Base-by-base conservation (phyloP, 2,888 invertebrate genomes). In the Eupithecia exiguata region DNA sequence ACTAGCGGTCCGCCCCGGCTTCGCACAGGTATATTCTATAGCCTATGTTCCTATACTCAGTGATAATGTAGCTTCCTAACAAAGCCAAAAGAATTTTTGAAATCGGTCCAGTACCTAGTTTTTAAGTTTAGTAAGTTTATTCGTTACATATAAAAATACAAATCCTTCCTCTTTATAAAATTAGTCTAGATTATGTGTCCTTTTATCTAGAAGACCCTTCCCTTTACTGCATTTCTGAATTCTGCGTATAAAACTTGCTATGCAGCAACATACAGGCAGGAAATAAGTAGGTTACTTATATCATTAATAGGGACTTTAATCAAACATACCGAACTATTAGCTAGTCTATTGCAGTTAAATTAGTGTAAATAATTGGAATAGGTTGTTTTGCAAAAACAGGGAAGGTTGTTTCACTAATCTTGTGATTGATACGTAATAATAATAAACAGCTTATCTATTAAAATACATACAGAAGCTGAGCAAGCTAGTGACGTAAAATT, bases 401-500 rank as follows among this genome's bases (percentile, higher is more conserved):
- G 35, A 70, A 66, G 66, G 12, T 36, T 16, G 43, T 66, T 58
- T 12, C 21, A 21, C 58, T 35, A 69, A 46, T 36, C 62, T 25
- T 63, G 70, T 63, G 63, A 69, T 73, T 25, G 58, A 40, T 71
- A 67, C 40, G 36, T 61, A 46, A 58, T 69, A 53, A 49, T 65
- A 69, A 67, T 49, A 70, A 74, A 63, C 62, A 40, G 49, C 35
- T 46, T 46, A 46, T 30, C 43, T 67, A 35, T 35, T 35, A 35
- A 62, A 61, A 61, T 61, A 18, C 35, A 62, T 35, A 62, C 25
- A 58, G 58, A 58, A 25, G 25, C 21, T 58, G 25, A 25, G 58
- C 58, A 58, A 58, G 58, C 12, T 58, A 53, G 53, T 53, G 49
- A 53, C 49, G 10, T 53, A 53, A 53, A 53, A 53, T 53, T 53